Base-by-base conservation (phyloP, 1,140 invertebrate species). In the Fopius arisanus region DNA sequence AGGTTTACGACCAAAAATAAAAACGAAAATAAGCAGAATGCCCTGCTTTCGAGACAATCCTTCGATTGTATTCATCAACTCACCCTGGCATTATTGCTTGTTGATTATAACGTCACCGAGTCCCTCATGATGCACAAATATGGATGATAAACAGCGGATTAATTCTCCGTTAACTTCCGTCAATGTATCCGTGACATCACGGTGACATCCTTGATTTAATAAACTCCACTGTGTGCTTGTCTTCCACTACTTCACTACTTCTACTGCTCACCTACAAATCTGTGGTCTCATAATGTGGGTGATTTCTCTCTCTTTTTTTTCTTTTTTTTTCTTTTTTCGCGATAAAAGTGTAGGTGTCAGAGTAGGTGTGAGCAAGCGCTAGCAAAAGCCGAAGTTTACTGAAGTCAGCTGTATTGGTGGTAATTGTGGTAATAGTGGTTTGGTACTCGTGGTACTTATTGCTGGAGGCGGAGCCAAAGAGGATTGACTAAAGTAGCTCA, bases 21-120 rank as follows among this genome's bases (percentile, higher is more conserved):
- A 68, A 12, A 48, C 6, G 23, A 33, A 67, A 40, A 40, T 19
- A 59, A 19, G 12, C 40, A 51, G 31, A 12, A 16, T 59, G 63
- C n/a, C 43, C 1, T 31, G 16, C 33, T 12, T 7, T 12, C 33
- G 33, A 37, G 9, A 37, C 9, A 5, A 37, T 10, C 12, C 7
- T 1, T 37, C 2, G 9, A 3, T 1, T 7, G 9, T 3, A 37
- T 37, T 37, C 9, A 10, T 7, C 9, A 5, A 76, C 81, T 72
- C 75, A 81, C 78, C 76, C 77, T 82, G 77, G 78, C 79, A 82
- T 82, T 81, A 82, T 81, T 76, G 75, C 65, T 74, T 71, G 41
- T 78, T 78, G 70, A 63, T 62, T 28, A 41, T 33, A 70, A n/a
- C 40, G 40, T 66, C 23, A 72, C 54, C 69, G 59, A 62, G 54